A percentile compares a stretch with the other conserved stretches of the same genome.
Evolutionary conservation across 2,888 invertebrate genomes (phyloP).

Genomic region (Julus scanicus): DNA sequence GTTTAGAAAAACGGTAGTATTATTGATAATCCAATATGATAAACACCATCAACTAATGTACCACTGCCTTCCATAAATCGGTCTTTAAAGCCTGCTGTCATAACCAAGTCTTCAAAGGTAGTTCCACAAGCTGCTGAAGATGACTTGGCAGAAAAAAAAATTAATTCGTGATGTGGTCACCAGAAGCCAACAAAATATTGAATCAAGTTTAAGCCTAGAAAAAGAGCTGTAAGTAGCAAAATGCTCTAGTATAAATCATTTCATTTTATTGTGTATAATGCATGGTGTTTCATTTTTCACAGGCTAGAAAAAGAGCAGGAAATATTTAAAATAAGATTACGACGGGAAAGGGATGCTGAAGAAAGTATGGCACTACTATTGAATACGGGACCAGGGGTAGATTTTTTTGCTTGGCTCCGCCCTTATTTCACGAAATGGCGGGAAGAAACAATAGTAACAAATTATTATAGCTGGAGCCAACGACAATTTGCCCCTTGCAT

Average conservation of each 20-base stretch:
- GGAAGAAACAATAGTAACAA: too few species aligned
- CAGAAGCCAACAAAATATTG: slow-evolving; percentile 36
- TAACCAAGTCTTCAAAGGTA: background rate
- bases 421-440: too few species aligned
- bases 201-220: background rate
- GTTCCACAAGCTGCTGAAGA: background rate
- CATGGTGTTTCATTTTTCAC: background rate
- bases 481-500: too few species aligned
- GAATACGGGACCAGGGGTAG: too few species aligned
- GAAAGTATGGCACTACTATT: too few species aligned
- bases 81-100: slow-evolving; percentile 12
- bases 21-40: slow-evolving; percentile 60
- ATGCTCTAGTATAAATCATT: too few species aligned
- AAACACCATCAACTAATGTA: background rate
- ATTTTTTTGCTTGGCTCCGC: too few species aligned
- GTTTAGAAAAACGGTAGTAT: slow-evolving; percentile 55
- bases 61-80: slow-evolving; percentile 15
- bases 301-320: slow-evolving; percentile 53
- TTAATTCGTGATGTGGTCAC: slow-evolving; percentile 13
- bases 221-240: slow-evolving; percentile 44
- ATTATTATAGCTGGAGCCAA: too few species aligned
- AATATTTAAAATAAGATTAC: slow-evolving; percentile 59
- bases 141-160: background rate
- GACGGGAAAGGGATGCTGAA: slow-evolving; percentile 68
- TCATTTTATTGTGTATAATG: background rate